Evolutionary conservation across 2,113 vertebrate species (phyloP).

Genomic region (Macquaria australasica): DNA sequence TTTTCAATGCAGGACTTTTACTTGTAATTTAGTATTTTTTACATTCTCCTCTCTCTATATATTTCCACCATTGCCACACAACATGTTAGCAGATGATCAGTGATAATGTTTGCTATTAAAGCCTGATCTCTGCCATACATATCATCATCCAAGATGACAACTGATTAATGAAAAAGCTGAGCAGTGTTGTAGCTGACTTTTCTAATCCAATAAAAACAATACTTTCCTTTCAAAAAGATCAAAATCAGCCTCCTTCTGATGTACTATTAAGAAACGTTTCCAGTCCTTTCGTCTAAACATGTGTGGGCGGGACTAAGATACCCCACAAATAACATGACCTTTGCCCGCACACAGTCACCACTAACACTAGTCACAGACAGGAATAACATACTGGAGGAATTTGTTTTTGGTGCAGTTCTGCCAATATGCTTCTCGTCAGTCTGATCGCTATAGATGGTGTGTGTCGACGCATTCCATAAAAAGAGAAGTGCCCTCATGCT

Average conservation of each 20-base stretch:
- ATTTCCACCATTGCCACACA: neutral
- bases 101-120: neutral
- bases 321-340: neutral
- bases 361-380: neutral
- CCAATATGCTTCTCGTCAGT: neutral
- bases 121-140: neutral
- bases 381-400: neutral
- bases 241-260: neutral
- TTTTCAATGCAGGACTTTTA: neutral
- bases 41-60: neutral
- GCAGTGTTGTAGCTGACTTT: neutral
- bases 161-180: neutral
- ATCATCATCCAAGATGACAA: neutral
- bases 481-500: constrained; percentile 56
- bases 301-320: neutral
- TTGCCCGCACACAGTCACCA: neutral
- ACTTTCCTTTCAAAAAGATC: neutral
- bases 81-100: neutral
- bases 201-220: neutral
- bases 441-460: constrained; percentile 36
- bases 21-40: neutral
- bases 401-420: neutral
- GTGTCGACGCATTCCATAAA: constrained; percentile 62
- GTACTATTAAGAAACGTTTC: neutral
- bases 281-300: neutral